A percentile compares a stretch with the other conserved stretches of the same genome.
These are phyloP conservation scores for Spatula clypeata DNA, from an alignment of 2,797 vertebrate species.

Conservation along the genomic window DNA sequence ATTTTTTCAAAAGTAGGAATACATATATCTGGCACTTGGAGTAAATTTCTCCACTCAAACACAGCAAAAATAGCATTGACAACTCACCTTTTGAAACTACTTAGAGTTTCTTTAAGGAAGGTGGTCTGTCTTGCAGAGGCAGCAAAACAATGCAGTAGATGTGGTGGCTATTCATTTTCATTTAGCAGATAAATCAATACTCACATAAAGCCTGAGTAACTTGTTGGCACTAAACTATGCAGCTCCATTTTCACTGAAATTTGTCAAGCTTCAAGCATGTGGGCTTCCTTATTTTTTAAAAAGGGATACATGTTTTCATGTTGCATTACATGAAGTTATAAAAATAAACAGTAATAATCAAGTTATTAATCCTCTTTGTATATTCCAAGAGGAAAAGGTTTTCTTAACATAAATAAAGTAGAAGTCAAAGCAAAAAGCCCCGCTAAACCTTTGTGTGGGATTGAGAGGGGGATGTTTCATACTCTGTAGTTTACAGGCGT, in stretches of 20 bases:
- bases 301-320: constrained; percentile 3
- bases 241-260: constrained; percentile 70
- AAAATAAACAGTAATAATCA: constrained; percentile 45
- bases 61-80: not conserved
- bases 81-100: constrained; percentile 44
- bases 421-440: constrained; percentile 7
- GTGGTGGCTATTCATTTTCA: constrained; percentile 68
- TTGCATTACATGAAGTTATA: constrained; percentile 40
- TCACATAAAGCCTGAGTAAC: constrained; percentile 77
- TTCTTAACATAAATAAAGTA: not conserved
- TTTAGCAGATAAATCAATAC: constrained; percentile 81
- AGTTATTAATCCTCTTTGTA: constrained; percentile 8
- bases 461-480: constrained; percentile 7
- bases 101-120: constrained; percentile 64
- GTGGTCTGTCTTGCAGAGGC: constrained; percentile 61
- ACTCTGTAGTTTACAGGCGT: not conserved
- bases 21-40: not conserved
- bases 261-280: constrained; percentile 63
- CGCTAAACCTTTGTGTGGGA: not conserved
- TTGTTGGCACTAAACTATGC: constrained; percentile 76
- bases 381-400: not conserved
- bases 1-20: not conserved
- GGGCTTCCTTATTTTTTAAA: constrained; percentile 19
- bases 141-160: constrained; percentile 73
- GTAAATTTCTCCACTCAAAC: not conserved